Base-by-base conservation (phyloP, 2,888 invertebrate species). In the Erynnis tages region DNA sequence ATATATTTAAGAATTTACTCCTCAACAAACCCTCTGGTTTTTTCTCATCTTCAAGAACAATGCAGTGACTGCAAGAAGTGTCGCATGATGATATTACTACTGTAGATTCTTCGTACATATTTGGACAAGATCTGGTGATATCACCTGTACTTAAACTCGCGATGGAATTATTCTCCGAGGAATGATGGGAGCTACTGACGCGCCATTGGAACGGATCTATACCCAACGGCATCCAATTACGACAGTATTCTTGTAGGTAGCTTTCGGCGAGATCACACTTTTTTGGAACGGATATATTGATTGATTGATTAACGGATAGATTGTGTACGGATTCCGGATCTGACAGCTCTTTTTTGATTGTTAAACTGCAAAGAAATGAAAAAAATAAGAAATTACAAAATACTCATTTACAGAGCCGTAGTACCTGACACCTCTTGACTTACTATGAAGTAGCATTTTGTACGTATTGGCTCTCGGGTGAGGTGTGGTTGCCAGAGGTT, bases 201-300 rank as follows among this genome's bases (percentile, higher is more conserved):
- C 74, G 72, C 72, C 76, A 74, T 0, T 79, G 74, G 29, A 67
- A 73, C 2, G 76, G 47, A 27, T 82, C 82, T 1, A 73, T 58
- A 5, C 71, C 79, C 3, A 76, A 56, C 1, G 81, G 78, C 2
- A 66, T 67, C 69, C 73, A 79, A n/a, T 79, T 66, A 1, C 70
- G 68, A 54, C 75, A 85, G 50, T 77, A 81, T 5, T 86, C 82
- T 57, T 74, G 78, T 8, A 83, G 60, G 49, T 76, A 84, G 45
- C 72, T 79, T 45, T 86, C 76, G 1, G 82, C 79, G n/a, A 79
- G 69, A 55, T 77, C 73, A 46, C 76, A 76, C 55, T 76, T 77
- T 41, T 73, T 77, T 10, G 55, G 54, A 2, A 57, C 56, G 4
- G 49, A 30, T 2, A 57, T 17, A n/a, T 55, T 54, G 1, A 30